Conservation (phyloP, 2,888 invertebrate species). For the Anthoptus insignis region DNA sequence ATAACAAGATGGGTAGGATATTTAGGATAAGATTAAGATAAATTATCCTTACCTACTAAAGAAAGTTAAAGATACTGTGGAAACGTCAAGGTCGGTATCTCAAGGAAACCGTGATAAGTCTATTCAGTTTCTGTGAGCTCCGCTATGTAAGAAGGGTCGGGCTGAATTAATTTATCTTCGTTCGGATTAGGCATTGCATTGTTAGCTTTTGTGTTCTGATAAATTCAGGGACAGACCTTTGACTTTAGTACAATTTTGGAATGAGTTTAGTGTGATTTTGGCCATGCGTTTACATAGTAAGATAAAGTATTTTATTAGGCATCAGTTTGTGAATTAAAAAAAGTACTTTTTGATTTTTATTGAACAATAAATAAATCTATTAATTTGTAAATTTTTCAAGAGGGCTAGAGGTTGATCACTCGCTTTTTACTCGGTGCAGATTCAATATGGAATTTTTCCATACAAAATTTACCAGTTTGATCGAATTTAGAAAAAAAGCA, state of each 20-base stretch:
- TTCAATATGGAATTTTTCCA: too few relatives aligned
- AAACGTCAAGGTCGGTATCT: conserved; percentile 33
- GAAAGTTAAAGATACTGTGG: conserved; percentile 31
- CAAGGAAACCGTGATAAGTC: conserved; percentile 40
- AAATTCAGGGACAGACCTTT: conserved; percentile 41
- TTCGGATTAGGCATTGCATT: conserved; percentile 44
- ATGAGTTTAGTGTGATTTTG: neutral
- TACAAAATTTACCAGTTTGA: too few relatives aligned
- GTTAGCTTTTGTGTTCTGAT: conserved; percentile 45
- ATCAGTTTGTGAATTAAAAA: too few relatives aligned
- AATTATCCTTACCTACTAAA: neutral
- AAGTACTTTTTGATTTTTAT: too few relatives aligned
- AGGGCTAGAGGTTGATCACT: too few relatives aligned
- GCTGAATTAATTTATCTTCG: conserved; percentile 48
- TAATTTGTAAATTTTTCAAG: too few relatives aligned
- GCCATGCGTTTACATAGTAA: neutral
- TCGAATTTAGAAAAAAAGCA: too few relatives aligned
- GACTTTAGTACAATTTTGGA: conserved; percentile 22
- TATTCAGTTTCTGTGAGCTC: conserved; percentile 34
- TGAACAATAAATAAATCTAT: too few relatives aligned
- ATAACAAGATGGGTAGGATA: too few relatives aligned
- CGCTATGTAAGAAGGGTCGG: conserved; percentile 39
- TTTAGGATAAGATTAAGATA: neutral
- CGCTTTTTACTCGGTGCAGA: too few relatives aligned
- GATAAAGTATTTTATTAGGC: too few relatives aligned